phyloP scores from a whole-genome alignment of 2,797 vertebrate species.

The Craterocephalus amniculus region DNA sequence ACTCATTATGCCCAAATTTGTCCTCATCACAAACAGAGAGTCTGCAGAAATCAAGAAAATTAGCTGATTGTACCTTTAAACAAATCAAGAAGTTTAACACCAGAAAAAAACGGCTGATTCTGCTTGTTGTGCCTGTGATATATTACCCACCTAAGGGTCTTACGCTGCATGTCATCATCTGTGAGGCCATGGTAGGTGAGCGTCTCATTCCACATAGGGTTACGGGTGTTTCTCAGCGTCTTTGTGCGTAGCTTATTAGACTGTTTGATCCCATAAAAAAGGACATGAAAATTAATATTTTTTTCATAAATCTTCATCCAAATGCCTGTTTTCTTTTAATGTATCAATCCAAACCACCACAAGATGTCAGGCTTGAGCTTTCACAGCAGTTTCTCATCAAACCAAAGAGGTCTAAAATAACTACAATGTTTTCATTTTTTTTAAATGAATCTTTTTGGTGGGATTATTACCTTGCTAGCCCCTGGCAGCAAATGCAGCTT shows the following conservation, averaged over 20 bases:
- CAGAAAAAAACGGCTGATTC: neutral
- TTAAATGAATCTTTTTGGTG: slow-evolving; percentile 23
- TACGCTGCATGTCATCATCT: slow-evolving; percentile 96
- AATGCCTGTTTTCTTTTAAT: neutral
- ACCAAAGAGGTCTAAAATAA: slow-evolving; percentile 17
- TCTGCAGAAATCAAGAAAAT: slow-evolving; percentile 73
- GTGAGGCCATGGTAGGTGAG: slow-evolving; percentile 96
- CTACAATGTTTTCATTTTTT: neutral
- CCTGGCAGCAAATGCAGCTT: slow-evolving; percentile 96
- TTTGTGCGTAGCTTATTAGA: slow-evolving; percentile 96
- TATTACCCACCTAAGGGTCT: slow-evolving; percentile 88
- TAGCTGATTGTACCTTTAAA: slow-evolving; percentile 14
- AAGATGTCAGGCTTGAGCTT: slow-evolving; percentile 76
- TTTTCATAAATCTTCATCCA: neutral
- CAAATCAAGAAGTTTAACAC: neutral
- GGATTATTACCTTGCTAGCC: slow-evolving; percentile 91
- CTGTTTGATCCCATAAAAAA: slow-evolving; percentile 70
- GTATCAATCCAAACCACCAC: slow-evolving; percentile 56
- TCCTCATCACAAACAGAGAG: slow-evolving; percentile 97
- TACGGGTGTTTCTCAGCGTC: slow-evolving; percentile 94
- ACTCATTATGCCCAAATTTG: slow-evolving; percentile 98
- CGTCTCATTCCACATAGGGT: slow-evolving; percentile 93
- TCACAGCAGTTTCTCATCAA: slow-evolving; percentile 17
- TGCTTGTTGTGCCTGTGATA: neutral
- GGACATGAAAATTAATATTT: neutral